Evolutionary conservation across 1,140 invertebrate species (phyloP), one percentile per base, ranked within the genome.

Genomic region (Lasioglossum baleicum): DNA sequence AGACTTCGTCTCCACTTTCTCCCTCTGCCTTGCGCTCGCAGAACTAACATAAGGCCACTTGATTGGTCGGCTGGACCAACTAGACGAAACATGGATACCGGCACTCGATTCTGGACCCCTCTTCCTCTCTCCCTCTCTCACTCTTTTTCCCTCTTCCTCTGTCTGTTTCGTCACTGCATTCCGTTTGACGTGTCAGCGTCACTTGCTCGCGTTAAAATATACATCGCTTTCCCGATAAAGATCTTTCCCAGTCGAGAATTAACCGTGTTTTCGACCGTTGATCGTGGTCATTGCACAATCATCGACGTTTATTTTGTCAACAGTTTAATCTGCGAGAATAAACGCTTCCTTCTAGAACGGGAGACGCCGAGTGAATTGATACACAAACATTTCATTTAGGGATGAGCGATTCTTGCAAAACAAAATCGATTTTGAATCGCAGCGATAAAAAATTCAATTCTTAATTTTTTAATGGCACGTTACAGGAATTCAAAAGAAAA

Each of bases 11-110:
- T 74, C 51, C 44, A 58, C 65, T 82, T 71, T 83, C 67, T 79
- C 67, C 58, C 35, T 71, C 51, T 63, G n/a, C 42, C 51, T 42
- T 68, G 53, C 78, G 75, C 71, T 60, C 58, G 35, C 53, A 64
- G 68, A 74, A 66, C 58, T 81, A 80, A 80, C 51, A 13, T 48
- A 53, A 80, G 80, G 69, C 22, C 74, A 70, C 56, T 81, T 81
- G 71, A 83, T 83, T 58, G 71, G 58, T 26, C 51, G 40, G 10
- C 51, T 60, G 58, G 69, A 51, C 53, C 35, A 64, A 75, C 56
- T 70, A 73, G 66, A 80, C 40, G 72, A 48, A 58, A 72, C 51
- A 75, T 35, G 53, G n/a, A 31, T 26, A 48, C 53, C 8, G 15
- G 6, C n/a, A 15, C 31, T 64, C 11, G 58, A 69, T 7, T 4